A percentile compares a stretch with the other conserved stretches of the same genome.
Evolutionary conservation across 2,888 invertebrate species (phyloP).

Genomic region (Ormyrus thymus): DNA sequence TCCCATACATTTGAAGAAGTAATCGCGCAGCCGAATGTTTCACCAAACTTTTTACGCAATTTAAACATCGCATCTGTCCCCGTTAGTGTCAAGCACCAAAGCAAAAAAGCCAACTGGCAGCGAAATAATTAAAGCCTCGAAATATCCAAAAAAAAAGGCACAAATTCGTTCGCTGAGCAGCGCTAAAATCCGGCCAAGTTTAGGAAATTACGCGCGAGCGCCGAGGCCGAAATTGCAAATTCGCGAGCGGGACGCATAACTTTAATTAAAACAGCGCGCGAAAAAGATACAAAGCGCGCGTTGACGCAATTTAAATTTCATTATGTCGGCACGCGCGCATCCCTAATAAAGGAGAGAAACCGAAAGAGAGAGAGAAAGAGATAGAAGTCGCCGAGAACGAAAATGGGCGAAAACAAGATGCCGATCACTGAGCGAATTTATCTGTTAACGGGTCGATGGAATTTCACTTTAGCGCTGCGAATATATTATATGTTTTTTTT

Average conservation of each 20-base stretch:
- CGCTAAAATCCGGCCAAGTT: conserved; percentile 12
- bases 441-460: conserved; percentile 16
- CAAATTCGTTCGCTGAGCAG: conserved; percentile 8
- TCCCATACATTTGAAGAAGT: too few relatives aligned
- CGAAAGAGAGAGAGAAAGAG: not conserved
- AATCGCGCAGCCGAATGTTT: too few relatives aligned
- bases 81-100: not conserved
- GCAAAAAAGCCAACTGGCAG: not conserved
- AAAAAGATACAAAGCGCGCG: conserved; percentile 33
- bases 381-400: not conserved
- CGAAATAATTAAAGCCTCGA: conserved; percentile 21
- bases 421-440: conserved; percentile 18
- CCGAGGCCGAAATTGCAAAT: conserved; percentile 21
- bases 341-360: conserved; percentile 1
- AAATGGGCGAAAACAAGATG: conserved; percentile 14
- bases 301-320: conserved; percentile 44
- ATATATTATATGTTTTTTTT: not conserved
- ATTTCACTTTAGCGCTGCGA: conserved; percentile 30
- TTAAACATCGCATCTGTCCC: too few relatives aligned
- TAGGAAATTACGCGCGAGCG: conserved; percentile 26
- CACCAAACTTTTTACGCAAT: too few relatives aligned
- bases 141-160: not conserved
- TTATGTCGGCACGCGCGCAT: not conserved
- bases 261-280: conserved; percentile 42
- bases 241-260: conserved; percentile 28